These are phyloP conservation scores for Varecia variegata DNA, from an alignment of 2,797 vertebrate species.

Conservation along the genomic window DNA sequence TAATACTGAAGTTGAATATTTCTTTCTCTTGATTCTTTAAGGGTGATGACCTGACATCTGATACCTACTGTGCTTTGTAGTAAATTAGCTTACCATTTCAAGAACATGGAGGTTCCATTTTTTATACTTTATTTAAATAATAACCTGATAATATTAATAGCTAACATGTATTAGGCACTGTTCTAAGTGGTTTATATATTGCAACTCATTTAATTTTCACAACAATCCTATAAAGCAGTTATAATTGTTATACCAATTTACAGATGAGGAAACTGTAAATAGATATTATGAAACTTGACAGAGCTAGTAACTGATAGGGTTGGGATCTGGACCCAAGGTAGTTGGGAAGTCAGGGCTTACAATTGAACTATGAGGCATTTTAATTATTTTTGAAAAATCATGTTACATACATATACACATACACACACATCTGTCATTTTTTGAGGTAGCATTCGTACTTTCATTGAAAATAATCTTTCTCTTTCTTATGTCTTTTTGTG, in stretches of 20 bases:
- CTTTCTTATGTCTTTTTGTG: background rate
- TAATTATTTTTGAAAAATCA: background rate
- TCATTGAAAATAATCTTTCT: background rate
- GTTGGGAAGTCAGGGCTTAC: background rate
- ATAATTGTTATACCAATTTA: background rate
- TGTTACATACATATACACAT: background rate
- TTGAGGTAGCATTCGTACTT: background rate
- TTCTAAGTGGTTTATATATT: background rate
- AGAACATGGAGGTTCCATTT: background rate
- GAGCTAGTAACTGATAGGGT: background rate
- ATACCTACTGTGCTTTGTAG: background rate
- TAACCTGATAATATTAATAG: background rate
- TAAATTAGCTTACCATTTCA: background rate
- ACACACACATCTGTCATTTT: background rate
- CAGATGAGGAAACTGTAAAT: background rate
- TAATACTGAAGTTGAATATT: background rate
- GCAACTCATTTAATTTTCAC: background rate
- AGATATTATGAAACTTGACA: background rate
- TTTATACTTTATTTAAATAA: constrained; percentile 22
- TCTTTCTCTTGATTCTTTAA: constrained; percentile 15
- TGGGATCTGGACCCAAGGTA: background rate
- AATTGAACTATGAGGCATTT: background rate
- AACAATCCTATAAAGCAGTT: background rate
- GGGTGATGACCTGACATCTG: background rate
- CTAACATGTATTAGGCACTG: background rate